phyloP scores from a whole-genome alignment of 2,113 vertebrate species.

The Suricata suricatta region DNA sequence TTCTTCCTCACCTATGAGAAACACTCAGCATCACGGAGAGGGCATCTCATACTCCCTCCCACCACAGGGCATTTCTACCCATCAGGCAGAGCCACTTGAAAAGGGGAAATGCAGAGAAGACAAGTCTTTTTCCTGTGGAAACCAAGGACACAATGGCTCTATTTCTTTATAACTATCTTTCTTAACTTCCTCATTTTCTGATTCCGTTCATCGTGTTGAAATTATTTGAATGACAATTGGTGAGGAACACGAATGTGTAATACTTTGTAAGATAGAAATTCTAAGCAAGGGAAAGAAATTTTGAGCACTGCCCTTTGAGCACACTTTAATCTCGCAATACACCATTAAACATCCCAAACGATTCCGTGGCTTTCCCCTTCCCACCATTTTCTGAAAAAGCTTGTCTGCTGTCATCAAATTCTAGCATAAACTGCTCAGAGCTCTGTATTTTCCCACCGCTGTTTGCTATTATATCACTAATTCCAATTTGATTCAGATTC shows the following conservation, averaged over 20 bases:
- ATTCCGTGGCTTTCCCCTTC: slow-evolving; percentile 62
- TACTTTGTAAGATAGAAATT: slow-evolving; percentile 57
- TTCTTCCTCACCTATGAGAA: not conserved
- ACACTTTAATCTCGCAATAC: slow-evolving; percentile 58
- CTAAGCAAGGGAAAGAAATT: slow-evolving; percentile 50
- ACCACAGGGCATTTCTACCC: not conserved
- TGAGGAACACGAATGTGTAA: slow-evolving; percentile 59
- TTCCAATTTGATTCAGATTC: slow-evolving; percentile 69
- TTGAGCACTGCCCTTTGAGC: slow-evolving; percentile 41
- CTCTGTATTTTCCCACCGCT: slow-evolving; percentile 51
- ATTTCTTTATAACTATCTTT: not conserved
- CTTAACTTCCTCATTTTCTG: not conserved
- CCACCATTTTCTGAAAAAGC: slow-evolving; percentile 69
- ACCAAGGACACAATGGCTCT: not conserved
- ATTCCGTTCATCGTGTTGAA: slow-evolving; percentile 52
- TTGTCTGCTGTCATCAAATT: slow-evolving; percentile 56
- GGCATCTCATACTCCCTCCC: fast-evolving
- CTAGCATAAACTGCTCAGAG: slow-evolving; percentile 46
- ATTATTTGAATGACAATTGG: slow-evolving; percentile 59
- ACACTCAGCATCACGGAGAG: not conserved
- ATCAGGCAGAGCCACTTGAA: not conserved
- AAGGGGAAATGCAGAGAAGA: slow-evolving; percentile 32
- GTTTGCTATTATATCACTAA: slow-evolving; percentile 52
- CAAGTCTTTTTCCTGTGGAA: slow-evolving; percentile 57
- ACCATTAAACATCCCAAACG: slow-evolving; percentile 40